phyloP scores from a whole-genome alignment of 2,113 vertebrate genomes.

The Ranitomeya imitator region DNA sequence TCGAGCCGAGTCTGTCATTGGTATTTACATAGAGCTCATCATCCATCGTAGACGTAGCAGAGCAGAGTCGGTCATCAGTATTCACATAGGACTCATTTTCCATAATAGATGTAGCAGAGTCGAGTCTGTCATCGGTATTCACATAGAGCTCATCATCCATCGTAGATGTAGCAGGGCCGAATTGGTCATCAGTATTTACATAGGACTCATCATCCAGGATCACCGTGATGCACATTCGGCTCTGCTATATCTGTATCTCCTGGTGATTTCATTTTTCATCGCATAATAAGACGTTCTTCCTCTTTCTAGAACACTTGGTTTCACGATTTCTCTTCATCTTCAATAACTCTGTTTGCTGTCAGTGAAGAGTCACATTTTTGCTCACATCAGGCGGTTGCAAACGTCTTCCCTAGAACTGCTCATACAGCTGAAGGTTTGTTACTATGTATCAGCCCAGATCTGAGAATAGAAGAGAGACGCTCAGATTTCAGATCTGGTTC shows the following conservation, averaged over 20 bases:
- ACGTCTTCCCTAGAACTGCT: not conserved
- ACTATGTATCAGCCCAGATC: not conserved
- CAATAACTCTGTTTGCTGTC: too few species aligned
- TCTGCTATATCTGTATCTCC: constrained; percentile 8
- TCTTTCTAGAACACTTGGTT: too few species aligned
- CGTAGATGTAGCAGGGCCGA: too few species aligned
- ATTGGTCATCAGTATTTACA: too few species aligned
- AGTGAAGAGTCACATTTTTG: too few species aligned
- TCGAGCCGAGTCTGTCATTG: too few species aligned
- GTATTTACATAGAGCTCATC: not conserved
- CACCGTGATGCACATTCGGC: not conserved
- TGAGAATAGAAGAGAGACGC: not conserved
- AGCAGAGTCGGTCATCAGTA: not conserved
- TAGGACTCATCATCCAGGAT: too few species aligned
- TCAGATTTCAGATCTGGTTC: not conserved
- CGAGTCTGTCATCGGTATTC: not conserved
- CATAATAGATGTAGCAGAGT: not conserved
- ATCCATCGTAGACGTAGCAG: not conserved
- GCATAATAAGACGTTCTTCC: too few species aligned
- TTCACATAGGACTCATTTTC: too few species aligned
- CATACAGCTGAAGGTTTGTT: not conserved
- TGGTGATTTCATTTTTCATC: not conserved
- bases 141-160: not conserved
- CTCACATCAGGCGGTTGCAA: too few species aligned
- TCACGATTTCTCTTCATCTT: too few species aligned